Percentiles rank a stretch among this genome's conserved stretches.
Conservation (phyloP, 2,113 vertebrate species). For the Puma concolor region DNA sequence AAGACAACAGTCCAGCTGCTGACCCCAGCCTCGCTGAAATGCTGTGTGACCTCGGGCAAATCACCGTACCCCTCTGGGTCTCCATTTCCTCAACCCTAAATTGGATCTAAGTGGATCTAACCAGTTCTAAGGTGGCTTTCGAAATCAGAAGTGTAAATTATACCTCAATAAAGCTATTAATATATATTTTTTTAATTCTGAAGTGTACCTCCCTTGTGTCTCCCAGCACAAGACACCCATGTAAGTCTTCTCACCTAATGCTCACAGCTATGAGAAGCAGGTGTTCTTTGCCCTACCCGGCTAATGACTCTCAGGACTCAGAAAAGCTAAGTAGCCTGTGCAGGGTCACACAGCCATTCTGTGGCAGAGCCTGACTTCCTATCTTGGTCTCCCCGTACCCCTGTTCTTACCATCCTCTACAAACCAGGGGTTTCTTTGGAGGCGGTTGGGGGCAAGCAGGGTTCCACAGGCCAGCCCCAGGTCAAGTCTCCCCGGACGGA, state of each 20-base stretch:
- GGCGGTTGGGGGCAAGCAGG: too few relatives aligned
- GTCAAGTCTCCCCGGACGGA: background rate
- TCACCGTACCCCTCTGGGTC: background rate
- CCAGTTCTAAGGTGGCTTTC: background rate
- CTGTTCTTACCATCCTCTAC: background rate
- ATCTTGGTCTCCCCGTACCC: accelerated
- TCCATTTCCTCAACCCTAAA: slow-evolving; percentile 62
- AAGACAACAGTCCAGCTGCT: accelerated
- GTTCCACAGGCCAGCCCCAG: background rate
- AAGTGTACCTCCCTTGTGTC: background rate
- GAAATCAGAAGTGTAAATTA: background rate
- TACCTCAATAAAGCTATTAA: background rate
- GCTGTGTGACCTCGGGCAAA: background rate
- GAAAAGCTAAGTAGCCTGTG: background rate
- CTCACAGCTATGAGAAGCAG: accelerated
- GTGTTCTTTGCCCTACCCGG: too few relatives aligned
- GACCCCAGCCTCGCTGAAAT: accelerated
- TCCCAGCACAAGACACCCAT: accelerated
- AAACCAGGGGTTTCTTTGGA: background rate
- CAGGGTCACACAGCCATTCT: background rate
- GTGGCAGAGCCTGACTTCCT: background rate
- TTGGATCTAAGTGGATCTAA: background rate
- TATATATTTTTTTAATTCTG: background rate
- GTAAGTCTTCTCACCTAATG: accelerated
- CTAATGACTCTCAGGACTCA: background rate